Conservation (phyloP, 2,113 vertebrate species). For the Caloenas nicobarica region DNA sequence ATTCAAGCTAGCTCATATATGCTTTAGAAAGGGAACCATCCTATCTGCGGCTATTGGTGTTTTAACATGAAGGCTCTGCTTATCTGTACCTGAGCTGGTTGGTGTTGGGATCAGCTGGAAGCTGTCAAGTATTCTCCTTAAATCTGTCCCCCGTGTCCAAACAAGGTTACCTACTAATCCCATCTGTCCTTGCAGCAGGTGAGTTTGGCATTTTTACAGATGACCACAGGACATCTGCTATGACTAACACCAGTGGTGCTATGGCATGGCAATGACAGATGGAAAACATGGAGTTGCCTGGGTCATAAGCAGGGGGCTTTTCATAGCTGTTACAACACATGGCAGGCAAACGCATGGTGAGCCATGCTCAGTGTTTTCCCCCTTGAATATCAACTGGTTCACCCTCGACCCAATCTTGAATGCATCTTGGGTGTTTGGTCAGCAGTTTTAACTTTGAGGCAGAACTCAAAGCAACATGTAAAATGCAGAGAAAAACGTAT, state of each 20-base stretch:
- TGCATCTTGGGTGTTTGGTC: neutral
- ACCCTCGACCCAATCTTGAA: neutral
- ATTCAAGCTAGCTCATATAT: neutral
- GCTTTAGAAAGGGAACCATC: neutral
- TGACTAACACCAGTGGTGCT: neutral
- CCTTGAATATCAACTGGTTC: neutral
- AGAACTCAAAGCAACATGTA: neutral
- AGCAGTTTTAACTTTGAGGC: neutral
- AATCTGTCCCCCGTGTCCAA: neutral
- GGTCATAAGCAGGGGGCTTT: neutral
- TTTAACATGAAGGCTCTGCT: neutral
- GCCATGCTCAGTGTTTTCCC: neutral
- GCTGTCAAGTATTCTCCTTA: neutral
- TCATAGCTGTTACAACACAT: neutral
- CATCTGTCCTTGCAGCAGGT: neutral
- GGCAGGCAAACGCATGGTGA: neutral
- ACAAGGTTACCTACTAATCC: neutral
- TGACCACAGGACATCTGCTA: neutral
- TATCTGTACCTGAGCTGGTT: neutral
- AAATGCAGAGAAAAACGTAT: neutral
- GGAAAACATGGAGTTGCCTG: neutral
- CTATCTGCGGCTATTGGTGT: neutral
- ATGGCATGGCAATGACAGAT: neutral
- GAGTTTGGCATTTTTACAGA: neutral
- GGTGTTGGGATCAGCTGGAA: neutral